Base-by-base conservation (phyloP, 37 sponge, comb jelly and placozoan genomes). In the Aplysina aerophoba region DNA sequence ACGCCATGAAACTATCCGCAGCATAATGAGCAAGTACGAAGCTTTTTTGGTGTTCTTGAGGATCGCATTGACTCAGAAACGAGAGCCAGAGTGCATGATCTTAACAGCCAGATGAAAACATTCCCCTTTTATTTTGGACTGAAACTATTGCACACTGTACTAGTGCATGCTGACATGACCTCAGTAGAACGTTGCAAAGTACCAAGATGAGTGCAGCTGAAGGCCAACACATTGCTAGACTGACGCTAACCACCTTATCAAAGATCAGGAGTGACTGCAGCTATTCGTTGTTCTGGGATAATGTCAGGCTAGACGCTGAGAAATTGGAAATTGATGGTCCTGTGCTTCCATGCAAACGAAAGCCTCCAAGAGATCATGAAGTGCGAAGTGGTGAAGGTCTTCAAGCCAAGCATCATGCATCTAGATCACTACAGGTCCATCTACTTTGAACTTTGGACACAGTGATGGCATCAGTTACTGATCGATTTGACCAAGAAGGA, bases 401-500 rank as follows among this genome's bases (percentile, higher is more conserved):
- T 5, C 31, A 37, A 28, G 38, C 82, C n/a, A n/a, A n/a, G n/a
- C 28, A 62, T 65, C 11, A 62, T 50, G 30, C 66, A 63, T 19
- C 15, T 40, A 60, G 78, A 74, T 41, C 54, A 41, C 54, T 74
- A 74, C 78, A 74, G 38, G 21, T 15, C 16, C 13, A 74, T 74
- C 78, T 74, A 74, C 34, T 74, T 30, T 41, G 54, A 41, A 38
- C 78, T 41, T 41, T 74, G 54, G 78, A 74, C 54, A 74, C 78
- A 74, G 78, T 74, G 31, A 74, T 17, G 53, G 41, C 78, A 74
- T 74, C 53, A 15, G 13, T 74, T 30, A 28, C 41, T n/a, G 54
- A 74, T 17, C 41, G 78, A 16, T 74, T 74, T 74, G 78, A 74
- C 41, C 78, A 74, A 74, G 78, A 74, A 30, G 66, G 66, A 65